These are phyloP conservation scores for Atlantisia rogersi DNA, from an alignment of 2,113 vertebrate genomes.

Conservation along the genomic window DNA sequence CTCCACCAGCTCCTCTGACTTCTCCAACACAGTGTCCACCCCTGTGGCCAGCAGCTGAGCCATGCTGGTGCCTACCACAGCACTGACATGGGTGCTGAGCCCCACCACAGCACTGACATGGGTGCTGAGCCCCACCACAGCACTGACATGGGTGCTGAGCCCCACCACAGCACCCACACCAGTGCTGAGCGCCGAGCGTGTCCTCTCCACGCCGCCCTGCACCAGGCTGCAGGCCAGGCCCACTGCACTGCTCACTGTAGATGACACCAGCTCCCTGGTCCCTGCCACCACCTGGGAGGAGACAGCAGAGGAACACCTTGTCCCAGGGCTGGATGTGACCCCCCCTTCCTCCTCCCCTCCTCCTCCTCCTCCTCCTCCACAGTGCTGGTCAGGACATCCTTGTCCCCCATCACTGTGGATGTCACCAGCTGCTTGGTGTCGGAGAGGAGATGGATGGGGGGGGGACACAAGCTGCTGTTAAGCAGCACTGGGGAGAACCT, in stretches of 20 bases:
- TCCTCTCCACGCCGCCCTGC: slow-evolving; percentile 79
- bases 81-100: too few relatives aligned
- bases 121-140: slow-evolving; percentile 45
- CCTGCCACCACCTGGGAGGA: slow-evolving; percentile 81
- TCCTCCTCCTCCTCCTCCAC: slow-evolving; percentile 7
- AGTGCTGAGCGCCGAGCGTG: slow-evolving; percentile 75
- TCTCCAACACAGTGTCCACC: slow-evolving; percentile 77
- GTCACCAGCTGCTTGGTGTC: slow-evolving; percentile 82
- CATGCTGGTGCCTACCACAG: too few relatives aligned
- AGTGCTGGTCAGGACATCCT: slow-evolving; percentile 66
- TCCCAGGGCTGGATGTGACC: rapidly evolving
- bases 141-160: neutral
- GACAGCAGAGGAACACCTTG: neutral
- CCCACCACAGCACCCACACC: slow-evolving; percentile 74
- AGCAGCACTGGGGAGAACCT: too few relatives aligned
- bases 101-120: too few relatives aligned
- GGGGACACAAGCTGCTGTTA: neutral
- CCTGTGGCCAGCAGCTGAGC: slow-evolving; percentile 80
- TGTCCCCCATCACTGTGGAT: slow-evolving; percentile 80
- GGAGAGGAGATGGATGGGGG: slow-evolving; percentile 78
- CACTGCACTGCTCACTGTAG: slow-evolving; percentile 67
- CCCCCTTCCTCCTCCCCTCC: too few relatives aligned
- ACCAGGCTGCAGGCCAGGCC: slow-evolving; percentile 66
- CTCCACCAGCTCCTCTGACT: slow-evolving; percentile 84
- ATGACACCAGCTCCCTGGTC: slow-evolving; percentile 78